These are phyloP conservation scores for Prunella himalayana DNA, from an alignment of 2,113 vertebrate species.

Conservation along the genomic window DNA sequence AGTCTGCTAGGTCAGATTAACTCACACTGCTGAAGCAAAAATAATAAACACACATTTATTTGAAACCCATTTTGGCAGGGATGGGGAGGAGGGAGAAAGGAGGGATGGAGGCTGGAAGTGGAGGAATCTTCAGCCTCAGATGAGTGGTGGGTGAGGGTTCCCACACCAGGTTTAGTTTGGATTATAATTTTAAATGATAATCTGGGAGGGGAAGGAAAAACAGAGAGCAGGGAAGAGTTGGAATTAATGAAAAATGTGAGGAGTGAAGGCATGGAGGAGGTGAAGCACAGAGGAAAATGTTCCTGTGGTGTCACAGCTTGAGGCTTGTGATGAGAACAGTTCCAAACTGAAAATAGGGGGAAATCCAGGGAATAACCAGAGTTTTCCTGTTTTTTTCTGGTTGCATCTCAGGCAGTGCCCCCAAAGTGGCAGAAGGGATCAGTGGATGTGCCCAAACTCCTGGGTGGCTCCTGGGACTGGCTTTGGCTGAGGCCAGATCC, in stretches of 20 bases:
- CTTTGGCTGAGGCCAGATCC: not conserved
- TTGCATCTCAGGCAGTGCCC: not conserved
- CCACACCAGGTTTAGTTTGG: not conserved
- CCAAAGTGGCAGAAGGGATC: not conserved
- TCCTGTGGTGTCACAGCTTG: not conserved
- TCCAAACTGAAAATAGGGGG: not conserved
- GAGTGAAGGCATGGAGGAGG: not conserved
- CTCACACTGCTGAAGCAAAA: not conserved
- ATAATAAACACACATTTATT: rapidly evolving
- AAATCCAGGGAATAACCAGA: not conserved
- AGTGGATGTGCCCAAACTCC: not conserved
- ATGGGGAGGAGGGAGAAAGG: not conserved
- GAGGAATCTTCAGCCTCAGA: not conserved
- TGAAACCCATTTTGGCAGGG: not conserved
- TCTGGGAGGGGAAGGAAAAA: not conserved
- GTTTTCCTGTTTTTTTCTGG: not conserved
- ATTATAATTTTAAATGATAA: not conserved
- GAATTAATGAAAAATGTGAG: not conserved
- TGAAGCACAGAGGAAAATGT: not conserved
- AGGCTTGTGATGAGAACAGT: rapidly evolving
- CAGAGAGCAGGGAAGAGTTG: not conserved
- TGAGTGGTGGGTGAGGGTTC: not conserved
- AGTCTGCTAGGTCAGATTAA: not conserved
- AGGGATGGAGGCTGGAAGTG: not conserved
- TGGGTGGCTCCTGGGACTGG: not conserved